Evolutionary conservation across 2,797 vertebrate species (phyloP).

Genomic region (Enteromius trimaculatus): DNA sequence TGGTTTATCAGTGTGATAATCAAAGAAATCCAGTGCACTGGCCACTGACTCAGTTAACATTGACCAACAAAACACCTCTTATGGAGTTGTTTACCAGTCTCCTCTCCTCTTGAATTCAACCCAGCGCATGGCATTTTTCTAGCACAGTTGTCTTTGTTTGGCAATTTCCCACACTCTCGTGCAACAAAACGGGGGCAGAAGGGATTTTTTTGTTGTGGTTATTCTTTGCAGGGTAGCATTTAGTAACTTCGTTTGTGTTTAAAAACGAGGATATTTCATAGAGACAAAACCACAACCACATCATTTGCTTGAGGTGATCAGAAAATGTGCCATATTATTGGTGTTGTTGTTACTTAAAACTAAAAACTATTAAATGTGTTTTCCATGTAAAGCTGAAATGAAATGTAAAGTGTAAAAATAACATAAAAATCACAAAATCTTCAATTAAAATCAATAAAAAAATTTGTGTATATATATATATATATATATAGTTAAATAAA

Average conservation of each 20-base stretch:
- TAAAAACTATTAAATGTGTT: background rate
- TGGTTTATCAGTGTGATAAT: background rate
- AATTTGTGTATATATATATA: too few relatives aligned
- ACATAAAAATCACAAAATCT: too few relatives aligned
- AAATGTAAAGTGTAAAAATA: background rate
- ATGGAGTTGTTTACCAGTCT: conserved; percentile 28
- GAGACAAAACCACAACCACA: conserved; percentile 29
- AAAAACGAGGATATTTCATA: background rate
- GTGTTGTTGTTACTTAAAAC: background rate
- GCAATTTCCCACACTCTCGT: background rate
- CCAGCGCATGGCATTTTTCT: background rate
- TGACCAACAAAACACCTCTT: background rate
- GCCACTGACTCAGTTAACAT: conserved; percentile 2
- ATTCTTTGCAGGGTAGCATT: background rate
- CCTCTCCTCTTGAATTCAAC: background rate
- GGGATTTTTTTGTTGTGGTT: background rate
- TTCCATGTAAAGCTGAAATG: background rate
- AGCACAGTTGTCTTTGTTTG: conserved; percentile 8
- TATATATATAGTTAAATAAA: too few relatives aligned
- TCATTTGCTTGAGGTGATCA: background rate
- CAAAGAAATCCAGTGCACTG: background rate
- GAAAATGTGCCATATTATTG: background rate
- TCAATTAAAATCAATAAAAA: background rate
- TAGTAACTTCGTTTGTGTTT: background rate
- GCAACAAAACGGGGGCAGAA: background rate